phyloP scores from a whole-genome alignment of 2,888 invertebrate species.

The Keiferia lycopersicella region DNA sequence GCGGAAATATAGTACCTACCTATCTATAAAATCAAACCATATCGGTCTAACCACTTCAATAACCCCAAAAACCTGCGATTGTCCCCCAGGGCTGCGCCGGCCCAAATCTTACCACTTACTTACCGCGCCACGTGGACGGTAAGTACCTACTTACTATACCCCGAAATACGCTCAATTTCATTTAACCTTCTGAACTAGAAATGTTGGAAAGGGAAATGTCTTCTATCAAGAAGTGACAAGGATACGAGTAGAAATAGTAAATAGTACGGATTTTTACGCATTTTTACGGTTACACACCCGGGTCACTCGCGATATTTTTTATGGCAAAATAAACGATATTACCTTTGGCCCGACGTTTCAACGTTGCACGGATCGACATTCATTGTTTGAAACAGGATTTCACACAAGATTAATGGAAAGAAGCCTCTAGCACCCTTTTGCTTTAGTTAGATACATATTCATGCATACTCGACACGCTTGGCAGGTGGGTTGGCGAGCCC shows the following conservation, averaged over 20 bases:
- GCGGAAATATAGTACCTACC: background rate
- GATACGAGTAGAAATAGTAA: background rate
- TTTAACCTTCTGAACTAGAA: constrained; percentile 18
- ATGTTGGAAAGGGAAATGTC: background rate
- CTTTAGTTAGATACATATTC: too few species aligned
- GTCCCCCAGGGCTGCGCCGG: constrained; percentile 15
- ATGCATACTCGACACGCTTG: too few species aligned
- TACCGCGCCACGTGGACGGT: background rate
- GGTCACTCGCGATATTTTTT: too few species aligned
- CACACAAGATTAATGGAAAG: too few species aligned
- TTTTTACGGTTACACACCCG: too few species aligned
- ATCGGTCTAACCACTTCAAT: constrained; percentile 7
- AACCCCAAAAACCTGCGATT: constrained; percentile 8
- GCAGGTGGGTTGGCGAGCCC: too few species aligned
- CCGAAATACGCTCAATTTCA: constrained; percentile 31
- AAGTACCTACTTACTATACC: background rate
- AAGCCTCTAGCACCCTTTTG: too few species aligned
- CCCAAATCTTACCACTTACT: constrained; percentile 32
- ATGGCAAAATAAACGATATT: too few species aligned
- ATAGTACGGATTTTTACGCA: too few species aligned
- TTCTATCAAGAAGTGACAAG: background rate
- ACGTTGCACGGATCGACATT: too few species aligned
- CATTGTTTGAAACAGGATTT: too few species aligned
- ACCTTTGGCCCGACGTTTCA: too few species aligned
- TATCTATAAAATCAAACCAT: background rate